Conservation (phyloP, 2,113 vertebrate genomes). For the Lycaon pictus region DNA sequence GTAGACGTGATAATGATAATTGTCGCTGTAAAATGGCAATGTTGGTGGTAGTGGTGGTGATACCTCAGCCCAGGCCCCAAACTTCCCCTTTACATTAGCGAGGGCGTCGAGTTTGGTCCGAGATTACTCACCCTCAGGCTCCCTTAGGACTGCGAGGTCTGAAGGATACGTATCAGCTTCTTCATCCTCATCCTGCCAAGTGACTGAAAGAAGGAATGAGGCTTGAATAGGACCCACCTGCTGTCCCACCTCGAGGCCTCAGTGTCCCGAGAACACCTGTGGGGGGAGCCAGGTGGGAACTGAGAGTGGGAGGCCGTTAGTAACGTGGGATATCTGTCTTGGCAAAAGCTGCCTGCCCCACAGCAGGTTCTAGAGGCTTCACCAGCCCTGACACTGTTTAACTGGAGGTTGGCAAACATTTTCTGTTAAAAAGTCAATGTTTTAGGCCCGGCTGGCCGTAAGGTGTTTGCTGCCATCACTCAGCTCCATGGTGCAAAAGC, state of each 20-base stretch:
- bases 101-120: neutral
- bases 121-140: neutral
- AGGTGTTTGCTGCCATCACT: neutral
- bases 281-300: neutral
- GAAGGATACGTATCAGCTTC: neutral
- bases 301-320: neutral
- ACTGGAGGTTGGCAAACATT: neutral
- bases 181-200: neutral
- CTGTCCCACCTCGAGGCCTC: neutral
- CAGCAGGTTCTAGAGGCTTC: neutral
- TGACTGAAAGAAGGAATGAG: neutral
- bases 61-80: neutral
- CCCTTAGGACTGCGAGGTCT: rapidly evolving
- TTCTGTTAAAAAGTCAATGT: neutral
- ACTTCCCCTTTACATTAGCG: neutral
- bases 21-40: rapidly evolving
- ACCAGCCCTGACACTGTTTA: neutral
- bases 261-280: neutral
- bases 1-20: neutral
- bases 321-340: neutral
- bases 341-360: neutral
- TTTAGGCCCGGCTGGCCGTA: neutral
- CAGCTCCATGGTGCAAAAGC: neutral
- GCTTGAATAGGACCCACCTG: neutral
- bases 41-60: no score